Base-by-base conservation (phyloP, 2,888 invertebrate genomes). In the Tribolium freemani region DNA sequence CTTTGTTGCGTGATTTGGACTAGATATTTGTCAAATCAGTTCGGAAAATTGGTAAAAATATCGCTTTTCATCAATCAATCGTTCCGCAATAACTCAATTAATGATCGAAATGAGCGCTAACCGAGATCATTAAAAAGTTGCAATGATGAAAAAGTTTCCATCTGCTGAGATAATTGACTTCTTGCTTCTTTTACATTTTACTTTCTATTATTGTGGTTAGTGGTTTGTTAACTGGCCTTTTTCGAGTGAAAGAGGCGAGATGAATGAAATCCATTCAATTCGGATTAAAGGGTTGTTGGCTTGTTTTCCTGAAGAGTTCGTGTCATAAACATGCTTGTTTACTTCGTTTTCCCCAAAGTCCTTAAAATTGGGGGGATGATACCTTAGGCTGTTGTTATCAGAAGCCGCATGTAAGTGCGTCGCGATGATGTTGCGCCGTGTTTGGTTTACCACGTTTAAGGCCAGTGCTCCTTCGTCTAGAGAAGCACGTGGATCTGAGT, bases 401-500 rank as follows among this genome's bases (percentile, higher is more conserved):
- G 51, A 56, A 51, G 38, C 56, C 26, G 61, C 63, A 51, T 63
- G 63, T 61, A 74, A 75, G 75, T 73, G 78, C 77, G 76, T 74
- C 79, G 78, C 76, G 75, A 76, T 76, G 74, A 74, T 69, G 69
- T 74, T 77, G 76, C 74, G 79, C 76, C 78, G 77, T 75, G 76
- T 76, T 78, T 77, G 76, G 75, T 77, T 77, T 75, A 75, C 70
- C 73, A 77, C 75, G 72, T 73, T 72, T 66, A 75, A 80, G 80
- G 80, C 79, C 79, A 79, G 80, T 79, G 79, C 79, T 80, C 79
- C 73, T 78, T 77, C 75, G 77, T 72, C 76, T 75, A 69, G 73
- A 74, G 70, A 72, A 75, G 79, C 78, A 80, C 79, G 79, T 80
- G 80, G 76, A 79, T 71, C 74, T 69, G 73, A 70, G 76, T 71